phyloP scores from a whole-genome alignment of 1,140 invertebrate genomes.

The Aphaenogaster rudis region DNA sequence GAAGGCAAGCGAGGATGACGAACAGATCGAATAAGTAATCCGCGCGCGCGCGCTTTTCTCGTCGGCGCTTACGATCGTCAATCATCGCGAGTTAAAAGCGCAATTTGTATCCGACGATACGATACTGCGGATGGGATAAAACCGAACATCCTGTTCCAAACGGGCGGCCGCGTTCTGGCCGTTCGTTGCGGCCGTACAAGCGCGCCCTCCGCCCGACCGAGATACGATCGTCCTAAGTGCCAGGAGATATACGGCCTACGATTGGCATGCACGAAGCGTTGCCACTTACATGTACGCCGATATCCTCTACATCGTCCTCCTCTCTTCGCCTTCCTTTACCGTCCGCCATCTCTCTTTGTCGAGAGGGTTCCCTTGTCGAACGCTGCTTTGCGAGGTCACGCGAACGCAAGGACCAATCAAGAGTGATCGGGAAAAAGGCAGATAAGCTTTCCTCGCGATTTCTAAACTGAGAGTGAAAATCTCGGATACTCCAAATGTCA shows the following conservation, averaged over 20 bases:
- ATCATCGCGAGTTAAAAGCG: slow-evolving; percentile 77
- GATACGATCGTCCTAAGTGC: slow-evolving; percentile 78
- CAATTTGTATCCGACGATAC: slow-evolving; percentile 79
- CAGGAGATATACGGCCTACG: slow-evolving; percentile 79
- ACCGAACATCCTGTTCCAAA: slow-evolving; percentile 72
- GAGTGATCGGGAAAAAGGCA: slow-evolving; percentile 39
- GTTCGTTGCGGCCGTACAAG: slow-evolving; percentile 61
- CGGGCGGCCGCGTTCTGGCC: slow-evolving; percentile 55
- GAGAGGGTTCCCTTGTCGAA: slow-evolving; percentile 66
- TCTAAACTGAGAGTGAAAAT: slow-evolving; percentile 9
- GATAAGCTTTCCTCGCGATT: slow-evolving; percentile 37
- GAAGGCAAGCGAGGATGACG: slow-evolving; percentile 32
- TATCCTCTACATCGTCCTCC: slow-evolving; percentile 48
- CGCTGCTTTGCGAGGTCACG: slow-evolving; percentile 54
- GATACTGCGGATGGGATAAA: slow-evolving; percentile 72
- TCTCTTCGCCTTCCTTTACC: slow-evolving; percentile 14
- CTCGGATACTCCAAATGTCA: not conserved
- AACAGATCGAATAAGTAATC: slow-evolving; percentile 35
- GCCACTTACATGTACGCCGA: slow-evolving; percentile 77
- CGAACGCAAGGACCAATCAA: slow-evolving; percentile 49
- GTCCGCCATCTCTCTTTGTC: slow-evolving; percentile 13
- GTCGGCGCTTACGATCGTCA: slow-evolving; percentile 53
- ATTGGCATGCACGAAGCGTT: slow-evolving; percentile 80
- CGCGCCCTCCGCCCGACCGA: slow-evolving; percentile 70
- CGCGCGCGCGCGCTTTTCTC: not conserved